A percentile compares a stretch with the other conserved stretches of the same genome.
These are phyloP conservation scores for Agraylea sexmaculata DNA, from an alignment of 1,140 invertebrate genomes.

Conservation along the genomic window DNA sequence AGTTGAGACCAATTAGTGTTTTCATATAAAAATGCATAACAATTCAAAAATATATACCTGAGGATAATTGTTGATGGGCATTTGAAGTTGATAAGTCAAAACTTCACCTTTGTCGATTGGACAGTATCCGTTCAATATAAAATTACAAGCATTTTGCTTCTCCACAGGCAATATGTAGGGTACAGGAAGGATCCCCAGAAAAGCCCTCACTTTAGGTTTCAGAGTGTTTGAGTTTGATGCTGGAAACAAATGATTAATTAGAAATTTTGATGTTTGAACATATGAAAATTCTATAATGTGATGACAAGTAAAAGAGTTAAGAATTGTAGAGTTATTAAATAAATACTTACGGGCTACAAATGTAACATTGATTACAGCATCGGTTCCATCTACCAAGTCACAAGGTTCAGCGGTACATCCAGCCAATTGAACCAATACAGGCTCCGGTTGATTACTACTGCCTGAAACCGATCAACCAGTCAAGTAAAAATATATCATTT, in stretches of 20 bases:
- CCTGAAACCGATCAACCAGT: too few relatives aligned
- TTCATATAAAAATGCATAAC: not conserved
- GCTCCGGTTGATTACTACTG: not conserved
- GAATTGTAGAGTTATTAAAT: not conserved
- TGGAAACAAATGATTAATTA: too few relatives aligned
- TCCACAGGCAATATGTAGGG: constrained; percentile 8
- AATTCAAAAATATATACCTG: not conserved
- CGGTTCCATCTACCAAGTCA: constrained; percentile 1
- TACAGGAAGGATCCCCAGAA: not conserved
- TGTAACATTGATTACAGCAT: constrained; percentile 7
- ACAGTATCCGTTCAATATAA: constrained; percentile 5
- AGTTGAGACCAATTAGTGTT: not conserved
- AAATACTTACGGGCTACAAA: constrained; percentile 10
- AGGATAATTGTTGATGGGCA: constrained; percentile 6
- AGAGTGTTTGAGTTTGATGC: constrained; percentile 1
- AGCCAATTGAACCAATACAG: constrained; percentile 4
- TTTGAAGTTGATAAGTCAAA: constrained; percentile 5
- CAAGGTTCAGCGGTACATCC: constrained; percentile 9
- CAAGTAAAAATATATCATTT: too few relatives aligned
- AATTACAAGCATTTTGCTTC: constrained; percentile 4
- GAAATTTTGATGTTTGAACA: not conserved
- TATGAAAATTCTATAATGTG: not conserved
- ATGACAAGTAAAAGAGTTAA: not conserved
- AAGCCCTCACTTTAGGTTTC: constrained; percentile 10
- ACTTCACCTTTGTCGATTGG: constrained; percentile 1